Conservation (phyloP, 2,797 vertebrate genomes). For the Poeciliopsis infans region DNA sequence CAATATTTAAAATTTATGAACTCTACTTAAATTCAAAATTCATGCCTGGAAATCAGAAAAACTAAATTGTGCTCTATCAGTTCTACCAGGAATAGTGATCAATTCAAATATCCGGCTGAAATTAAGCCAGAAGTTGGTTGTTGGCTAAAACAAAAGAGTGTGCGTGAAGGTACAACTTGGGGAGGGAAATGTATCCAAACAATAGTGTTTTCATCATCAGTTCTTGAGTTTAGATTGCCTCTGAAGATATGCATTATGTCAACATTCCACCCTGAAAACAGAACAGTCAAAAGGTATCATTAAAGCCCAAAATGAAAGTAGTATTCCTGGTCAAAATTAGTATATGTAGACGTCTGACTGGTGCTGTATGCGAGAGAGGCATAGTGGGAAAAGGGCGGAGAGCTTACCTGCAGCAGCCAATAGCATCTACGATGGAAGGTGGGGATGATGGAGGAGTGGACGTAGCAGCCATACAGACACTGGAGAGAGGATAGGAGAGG, state of each 20-base stretch:
- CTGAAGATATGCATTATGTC: background rate
- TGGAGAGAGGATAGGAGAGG: conserved; percentile 74
- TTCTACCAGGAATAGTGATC: background rate
- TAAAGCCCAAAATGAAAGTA: background rate
- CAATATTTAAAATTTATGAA: conserved; percentile 1
- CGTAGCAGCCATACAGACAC: conserved; percentile 99
- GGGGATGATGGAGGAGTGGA: conserved; percentile 99
- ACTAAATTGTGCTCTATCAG: background rate
- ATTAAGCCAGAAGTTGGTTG: background rate
- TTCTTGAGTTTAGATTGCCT: background rate
- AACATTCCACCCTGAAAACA: background rate
- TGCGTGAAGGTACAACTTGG: background rate
- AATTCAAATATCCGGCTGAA: background rate
- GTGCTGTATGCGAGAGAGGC: conserved; percentile 23
- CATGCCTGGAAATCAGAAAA: background rate
- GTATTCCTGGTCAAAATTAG: background rate
- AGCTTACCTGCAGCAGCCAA: conserved; percentile 98
- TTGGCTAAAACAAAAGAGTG: background rate
- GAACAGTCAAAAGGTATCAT: background rate
- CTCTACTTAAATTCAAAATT: background rate
- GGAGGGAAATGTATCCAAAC: background rate
- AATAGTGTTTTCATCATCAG: background rate
- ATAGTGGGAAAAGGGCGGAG: conserved; percentile 46
- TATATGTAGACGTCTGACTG: background rate
- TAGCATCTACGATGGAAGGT: conserved; percentile 99